Conservation (phyloP, 1,140 invertebrate species). For the Scaptomyza montana region DNA sequence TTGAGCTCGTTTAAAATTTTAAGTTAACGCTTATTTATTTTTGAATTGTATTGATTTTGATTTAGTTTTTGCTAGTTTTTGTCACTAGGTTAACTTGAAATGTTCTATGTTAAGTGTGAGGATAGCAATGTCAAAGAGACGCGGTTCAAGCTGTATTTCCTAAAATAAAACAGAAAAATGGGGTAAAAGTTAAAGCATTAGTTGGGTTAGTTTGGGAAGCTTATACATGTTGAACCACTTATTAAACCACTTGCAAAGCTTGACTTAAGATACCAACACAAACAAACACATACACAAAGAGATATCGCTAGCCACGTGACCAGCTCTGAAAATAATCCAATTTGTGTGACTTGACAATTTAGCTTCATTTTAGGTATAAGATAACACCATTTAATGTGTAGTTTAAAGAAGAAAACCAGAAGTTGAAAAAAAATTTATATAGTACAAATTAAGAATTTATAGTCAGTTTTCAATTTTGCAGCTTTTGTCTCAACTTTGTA, state of each 20-base stretch:
- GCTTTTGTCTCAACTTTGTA: background rate
- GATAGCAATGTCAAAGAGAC: conserved; percentile 82
- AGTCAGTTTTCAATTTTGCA: background rate
- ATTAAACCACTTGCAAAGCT: conserved; percentile 58
- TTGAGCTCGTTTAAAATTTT: conserved; percentile 1
- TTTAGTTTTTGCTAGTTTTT: conserved; percentile 24
- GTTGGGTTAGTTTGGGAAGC: conserved; percentile 5
- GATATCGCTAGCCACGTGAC: conserved; percentile 26
- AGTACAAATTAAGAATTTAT: background rate
- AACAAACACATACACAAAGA: background rate
- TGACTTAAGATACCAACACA: background rate
- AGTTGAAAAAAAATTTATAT: background rate
- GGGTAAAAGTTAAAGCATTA: conserved; percentile 39
- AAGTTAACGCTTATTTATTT: conserved; percentile 18
- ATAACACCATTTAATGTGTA: background rate
- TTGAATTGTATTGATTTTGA: conserved; percentile 23
- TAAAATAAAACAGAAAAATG: conserved; percentile 42
- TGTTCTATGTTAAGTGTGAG: conserved; percentile 75
- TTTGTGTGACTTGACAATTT: background rate
- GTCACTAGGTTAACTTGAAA: conserved; percentile 56
- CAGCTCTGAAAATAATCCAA: background rate
- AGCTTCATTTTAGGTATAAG: background rate
- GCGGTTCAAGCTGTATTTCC: conserved; percentile 76
- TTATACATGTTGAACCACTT: conserved; percentile 26
- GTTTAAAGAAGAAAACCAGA: background rate